Base-by-base conservation (phyloP, 2,888 invertebrate genomes). In the Chrysina gloriosa region DNA sequence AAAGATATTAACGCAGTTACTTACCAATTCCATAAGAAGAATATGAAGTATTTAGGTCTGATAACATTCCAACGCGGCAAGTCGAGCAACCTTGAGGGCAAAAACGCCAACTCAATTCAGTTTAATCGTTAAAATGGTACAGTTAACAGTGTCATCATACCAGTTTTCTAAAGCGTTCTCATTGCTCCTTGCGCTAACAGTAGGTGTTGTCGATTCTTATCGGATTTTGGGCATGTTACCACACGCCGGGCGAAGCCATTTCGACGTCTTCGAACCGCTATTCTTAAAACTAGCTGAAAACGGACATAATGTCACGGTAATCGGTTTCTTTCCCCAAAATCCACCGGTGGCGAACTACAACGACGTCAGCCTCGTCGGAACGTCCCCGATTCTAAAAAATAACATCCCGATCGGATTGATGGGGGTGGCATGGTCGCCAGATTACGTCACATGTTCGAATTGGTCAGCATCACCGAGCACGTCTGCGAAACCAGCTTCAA, bases 181-280 rank as follows among this genome's bases (percentile, higher is more conserved):
- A n/a, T n/a, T n/a, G n/a, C n/a, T n/a, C n/a, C n/a, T 50, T 50
- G 23, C 27, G 11, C 11, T n/a, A n/a, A 6, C 27, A 50, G 5
- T 25, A 27, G n/a, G n/a, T 9, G 14, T 23, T 27, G 14, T 3
- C 5, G 27, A 27, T 2, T 36, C 61, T 19, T 75, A 72, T 31
- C 87, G 86, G 69, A 89, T 92, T 70, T 81, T 92, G 27, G 90
- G 86, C 16, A 81, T 91, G 70, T 90, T 91, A 77, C 88, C 89
- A 0, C 90, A 91, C 75, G 83, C 86, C 2, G 92, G 92, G 1
- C 90, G 88, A 74, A 92, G 92, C 66, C 92, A 93, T 79, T 91
- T 90, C 74, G 83, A 88, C 25, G 88, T 90, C 16, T 89, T 89
- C 75, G 84, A 84, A 74, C 87, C 89, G 0, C 83, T 90, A 63